phyloP scores from a whole-genome alignment of 37 sponge, comb jelly and placozoan genomes.

The Cliona cf. orientalis region DNA sequence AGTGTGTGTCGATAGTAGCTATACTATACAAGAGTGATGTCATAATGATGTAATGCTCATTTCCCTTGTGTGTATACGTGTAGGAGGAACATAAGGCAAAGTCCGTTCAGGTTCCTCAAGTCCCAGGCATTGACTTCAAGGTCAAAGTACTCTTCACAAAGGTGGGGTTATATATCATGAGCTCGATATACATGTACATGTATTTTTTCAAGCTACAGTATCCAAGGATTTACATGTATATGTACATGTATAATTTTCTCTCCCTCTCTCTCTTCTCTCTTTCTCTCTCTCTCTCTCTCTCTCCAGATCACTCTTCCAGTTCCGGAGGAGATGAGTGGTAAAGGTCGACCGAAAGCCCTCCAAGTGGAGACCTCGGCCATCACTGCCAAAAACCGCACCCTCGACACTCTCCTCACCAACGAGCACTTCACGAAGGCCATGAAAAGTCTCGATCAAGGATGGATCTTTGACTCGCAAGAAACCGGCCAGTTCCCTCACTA shows the following conservation, averaged over 20 bases:
- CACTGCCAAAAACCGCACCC: slow-evolving; percentile 28
- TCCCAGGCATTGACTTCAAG: slow-evolving; percentile 55
- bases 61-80: too few species aligned
- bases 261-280: slow-evolving; percentile 1
- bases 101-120: slow-evolving; percentile 8
- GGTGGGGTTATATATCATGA: slow-evolving; percentile 28
- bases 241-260: background rate
- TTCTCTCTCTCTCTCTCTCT: background rate
- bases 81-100: slow-evolving; percentile 30
- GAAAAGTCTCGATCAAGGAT: slow-evolving; percentile 21
- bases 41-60: too few species aligned
- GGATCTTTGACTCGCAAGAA: slow-evolving; percentile 45
- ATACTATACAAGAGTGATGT: too few species aligned
- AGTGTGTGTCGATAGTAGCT: too few species aligned
- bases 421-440: slow-evolving; percentile 29
- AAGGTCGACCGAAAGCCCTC: slow-evolving; percentile 73
- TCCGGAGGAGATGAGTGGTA: slow-evolving; percentile 10
- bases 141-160: slow-evolving; percentile 61
- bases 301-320: slow-evolving; percentile 75
- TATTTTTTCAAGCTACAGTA: background rate
- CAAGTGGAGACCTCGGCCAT: slow-evolving; percentile 76
- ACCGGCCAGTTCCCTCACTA: slow-evolving; percentile 63
- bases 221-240: background rate
- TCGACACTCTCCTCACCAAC: slow-evolving; percentile 25
- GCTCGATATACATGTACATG: background rate